Evolutionary conservation across 92 coral and sea anemone genomes (phyloP), one percentile per base, ranked within the genome.

Genomic region (Virgularia gustaviana): DNA sequence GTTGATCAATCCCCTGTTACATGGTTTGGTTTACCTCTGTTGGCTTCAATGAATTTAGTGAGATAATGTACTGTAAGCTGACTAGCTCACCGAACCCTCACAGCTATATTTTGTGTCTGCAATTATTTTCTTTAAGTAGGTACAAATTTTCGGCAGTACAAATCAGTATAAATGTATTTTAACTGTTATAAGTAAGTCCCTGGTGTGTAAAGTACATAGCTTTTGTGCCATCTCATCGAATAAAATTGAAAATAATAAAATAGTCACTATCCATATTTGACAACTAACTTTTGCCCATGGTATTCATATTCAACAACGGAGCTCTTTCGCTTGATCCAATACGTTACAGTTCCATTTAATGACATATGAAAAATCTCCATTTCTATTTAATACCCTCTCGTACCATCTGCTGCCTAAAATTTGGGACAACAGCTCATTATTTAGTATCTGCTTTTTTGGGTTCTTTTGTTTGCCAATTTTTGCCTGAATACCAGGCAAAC

Each of bases 321-420:
- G 15, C 39, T 39, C 28, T 73, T 80, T 18, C 49, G 62, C 22
- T 72, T 51, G 1, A 73, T 18, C 60, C 72, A 79, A 15, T 58
- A 45, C 51, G 42, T 61, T 10, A 79, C 61, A 3, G 80, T 80
- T 27, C 85, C 85, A 22, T 20, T 25, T 45, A 47, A 63, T 31
- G 2, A 53, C 80, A 80, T 36, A 80, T 25, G 75, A 72, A 44
- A 81, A 74, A 35, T 81, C 85, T 1, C 66, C 63, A 43, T 47
- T 75, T 41, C 42, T 18, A 49, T 81, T 72, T 16, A 61, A 36
- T n/a, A 79, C 72, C 27, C 84, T 72, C 13, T 60, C 65, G 18
- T 42, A 43, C 79, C 83, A 70, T 31, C 44, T 68, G 4, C n/a
- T 30, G n/a, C 70, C 70, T 12, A 78, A 35, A 31, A 57, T 19